Evolutionary conservation across 2,888 invertebrate genomes (phyloP).

Genomic region (Torymus texanus): DNA sequence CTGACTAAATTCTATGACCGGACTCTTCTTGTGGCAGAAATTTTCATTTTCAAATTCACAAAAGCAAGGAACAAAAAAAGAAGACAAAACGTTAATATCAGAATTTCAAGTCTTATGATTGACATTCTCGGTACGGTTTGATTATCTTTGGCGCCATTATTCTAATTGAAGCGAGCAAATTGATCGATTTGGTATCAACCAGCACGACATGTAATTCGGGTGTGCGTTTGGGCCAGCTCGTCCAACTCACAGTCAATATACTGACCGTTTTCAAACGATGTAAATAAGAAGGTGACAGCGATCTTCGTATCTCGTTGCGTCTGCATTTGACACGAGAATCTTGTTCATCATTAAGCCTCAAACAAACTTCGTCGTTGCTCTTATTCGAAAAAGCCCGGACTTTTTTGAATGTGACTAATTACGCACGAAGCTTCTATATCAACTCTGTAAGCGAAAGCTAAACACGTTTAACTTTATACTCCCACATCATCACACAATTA

Average conservation of each 20-base stretch:
- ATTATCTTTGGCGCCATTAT: conserved; percentile 54
- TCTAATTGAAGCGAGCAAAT: conserved; percentile 50
- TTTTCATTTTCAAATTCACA: conserved; percentile 28
- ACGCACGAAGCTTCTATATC: conserved; percentile 48
- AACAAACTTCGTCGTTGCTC: conserved; percentile 54
- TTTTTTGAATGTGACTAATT: conserved; percentile 52
- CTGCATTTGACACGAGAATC: conserved; percentile 55
- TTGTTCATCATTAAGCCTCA: conserved; percentile 52
- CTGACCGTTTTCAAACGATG: conserved; percentile 61
- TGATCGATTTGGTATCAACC: conserved; percentile 55
- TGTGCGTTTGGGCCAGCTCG: conserved; percentile 68
- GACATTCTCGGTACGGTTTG: conserved; percentile 46
- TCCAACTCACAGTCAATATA: conserved; percentile 63
- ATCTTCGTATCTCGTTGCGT: conserved; percentile 58
- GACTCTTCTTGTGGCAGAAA: conserved; percentile 56
- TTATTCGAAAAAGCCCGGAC: conserved; percentile 52
- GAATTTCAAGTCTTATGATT: conserved; percentile 38
- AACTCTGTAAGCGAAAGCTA: conserved; percentile 40
- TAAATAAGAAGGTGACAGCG: conserved; percentile 58
- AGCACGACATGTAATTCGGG: conserved; percentile 54
- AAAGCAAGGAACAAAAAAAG: conserved; percentile 4
- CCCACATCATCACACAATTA: conserved; percentile 49
- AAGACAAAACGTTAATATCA: conserved; percentile 3
- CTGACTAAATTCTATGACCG: conserved; percentile 57
- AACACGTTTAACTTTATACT: conserved; percentile 46